Evolutionary conservation across 2,113 vertebrate genomes (phyloP).

Genomic region (Dipodomys ordii): DNA sequence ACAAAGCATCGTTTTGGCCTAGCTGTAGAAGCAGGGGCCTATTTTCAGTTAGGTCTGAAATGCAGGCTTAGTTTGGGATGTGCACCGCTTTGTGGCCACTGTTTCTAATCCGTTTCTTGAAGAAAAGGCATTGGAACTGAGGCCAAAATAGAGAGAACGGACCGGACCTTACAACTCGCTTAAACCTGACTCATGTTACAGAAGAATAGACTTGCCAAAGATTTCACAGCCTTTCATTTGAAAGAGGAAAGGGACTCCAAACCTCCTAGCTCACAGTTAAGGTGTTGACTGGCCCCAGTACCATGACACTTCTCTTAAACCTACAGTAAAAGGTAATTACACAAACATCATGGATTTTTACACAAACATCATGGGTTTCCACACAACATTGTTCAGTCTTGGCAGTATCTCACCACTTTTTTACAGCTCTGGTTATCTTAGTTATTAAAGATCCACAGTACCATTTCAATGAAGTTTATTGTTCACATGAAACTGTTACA

Average conservation of each 20-base stretch:
- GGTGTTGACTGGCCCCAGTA: background rate
- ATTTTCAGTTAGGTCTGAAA: conserved; percentile 29
- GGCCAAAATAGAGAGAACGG: background rate
- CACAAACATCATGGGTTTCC: conserved; percentile 41
- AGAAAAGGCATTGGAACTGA: conserved; percentile 3
- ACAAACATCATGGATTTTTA: background rate
- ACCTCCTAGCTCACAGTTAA: background rate
- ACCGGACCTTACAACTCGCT: background rate
- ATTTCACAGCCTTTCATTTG: background rate
- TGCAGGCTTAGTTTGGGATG: conserved; percentile 56
- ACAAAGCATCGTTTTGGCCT: conserved; percentile 5
- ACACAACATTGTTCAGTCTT: conserved; percentile 54
- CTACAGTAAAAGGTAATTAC: conserved; percentile 53
- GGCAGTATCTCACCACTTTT: conserved; percentile 72
- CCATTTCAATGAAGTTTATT: conserved; percentile 86
- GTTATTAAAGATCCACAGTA: conserved; percentile 84
- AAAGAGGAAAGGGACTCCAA: background rate
- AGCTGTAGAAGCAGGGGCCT: background rate
- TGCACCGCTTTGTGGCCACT: background rate
- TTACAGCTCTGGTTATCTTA: conserved; percentile 73
- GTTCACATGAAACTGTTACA: conserved; percentile 83
- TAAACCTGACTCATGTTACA: background rate
- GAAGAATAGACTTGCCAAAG: background rate
- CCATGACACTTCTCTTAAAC: background rate
- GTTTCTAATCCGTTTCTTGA: conserved; percentile 40